A percentile compares a stretch with the other conserved stretches of the same genome.
These are phyloP conservation scores for Pheosia gnoma DNA, from an alignment of 2,888 invertebrate genomes.

Conservation along the genomic window DNA sequence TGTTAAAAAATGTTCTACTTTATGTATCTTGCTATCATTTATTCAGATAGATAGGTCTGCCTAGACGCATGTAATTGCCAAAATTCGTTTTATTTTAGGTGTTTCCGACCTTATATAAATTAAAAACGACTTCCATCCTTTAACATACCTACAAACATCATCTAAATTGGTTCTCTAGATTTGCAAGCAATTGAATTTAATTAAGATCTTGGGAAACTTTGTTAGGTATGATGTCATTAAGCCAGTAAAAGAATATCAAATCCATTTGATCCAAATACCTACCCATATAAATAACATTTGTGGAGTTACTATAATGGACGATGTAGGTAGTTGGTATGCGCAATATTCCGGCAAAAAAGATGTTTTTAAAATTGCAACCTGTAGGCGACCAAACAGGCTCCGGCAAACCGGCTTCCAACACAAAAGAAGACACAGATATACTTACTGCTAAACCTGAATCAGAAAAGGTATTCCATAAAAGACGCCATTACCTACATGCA, in stretches of 20 bases:
- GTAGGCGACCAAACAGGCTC: slow-evolving; percentile 29
- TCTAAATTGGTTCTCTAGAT: slow-evolving; percentile 42
- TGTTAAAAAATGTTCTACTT: no score
- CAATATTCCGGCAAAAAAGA: no score
- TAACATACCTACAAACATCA: slow-evolving; percentile 10
- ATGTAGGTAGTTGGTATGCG: no score
- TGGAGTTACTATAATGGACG: no score
- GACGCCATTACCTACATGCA: not conserved
- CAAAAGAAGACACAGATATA: slow-evolving; percentile 10
- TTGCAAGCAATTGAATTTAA: slow-evolving; percentile 52
- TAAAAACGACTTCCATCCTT: no score
- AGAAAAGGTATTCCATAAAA: not conserved
- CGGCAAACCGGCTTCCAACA: slow-evolving; percentile 34
- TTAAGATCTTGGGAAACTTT: slow-evolving; percentile 38
- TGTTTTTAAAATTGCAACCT: not conserved
- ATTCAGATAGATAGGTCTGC: no score
- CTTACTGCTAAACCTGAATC: slow-evolving; percentile 5
- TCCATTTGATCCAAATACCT: no score
- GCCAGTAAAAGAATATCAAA: not conserved
- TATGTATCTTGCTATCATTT: no score
- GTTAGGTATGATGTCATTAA: slow-evolving; percentile 20
- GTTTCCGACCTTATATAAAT: not conserved
- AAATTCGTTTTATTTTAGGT: no score
- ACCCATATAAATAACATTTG: no score
- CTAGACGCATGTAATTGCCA: no score